These are phyloP conservation scores for Notothenia coriiceps DNA, from an alignment of 2,113 vertebrate genomes.

Conservation along the genomic window DNA sequence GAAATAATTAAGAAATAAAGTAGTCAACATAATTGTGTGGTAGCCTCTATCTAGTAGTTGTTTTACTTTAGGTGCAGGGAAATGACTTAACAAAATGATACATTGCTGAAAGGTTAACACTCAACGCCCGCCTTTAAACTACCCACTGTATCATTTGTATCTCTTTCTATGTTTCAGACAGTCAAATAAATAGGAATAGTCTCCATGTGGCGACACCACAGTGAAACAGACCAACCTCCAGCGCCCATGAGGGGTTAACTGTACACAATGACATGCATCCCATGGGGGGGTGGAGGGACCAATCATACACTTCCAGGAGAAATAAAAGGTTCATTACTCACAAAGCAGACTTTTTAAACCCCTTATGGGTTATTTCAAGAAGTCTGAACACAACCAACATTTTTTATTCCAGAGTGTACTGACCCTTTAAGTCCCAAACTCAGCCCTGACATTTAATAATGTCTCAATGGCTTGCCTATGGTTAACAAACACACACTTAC, in stretches of 20 bases:
- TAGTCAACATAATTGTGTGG: slow-evolving; percentile 45
- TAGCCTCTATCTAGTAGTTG: slow-evolving; percentile 50
- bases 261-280: slow-evolving; percentile 66
- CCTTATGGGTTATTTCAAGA: slow-evolving; percentile 9
- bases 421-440: slow-evolving; percentile 52
- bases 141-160: background rate
- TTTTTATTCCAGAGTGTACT: slow-evolving; percentile 33
- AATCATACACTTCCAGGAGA: slow-evolving; percentile 27
- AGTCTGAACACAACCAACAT: slow-evolving; percentile 50
- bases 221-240: slow-evolving; percentile 37
- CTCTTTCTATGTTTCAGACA: slow-evolving; percentile 12
- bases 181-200: slow-evolving; percentile 41
- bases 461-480: slow-evolving; percentile 42
- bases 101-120: slow-evolving; percentile 64
- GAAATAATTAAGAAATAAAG: slow-evolving; percentile 34
- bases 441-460: slow-evolving; percentile 47
- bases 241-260: slow-evolving; percentile 39
- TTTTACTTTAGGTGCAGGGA: background rate
- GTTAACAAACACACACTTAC: slow-evolving; percentile 25
- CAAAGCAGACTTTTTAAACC: slow-evolving; percentile 26
- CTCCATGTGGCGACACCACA: slow-evolving; percentile 37
- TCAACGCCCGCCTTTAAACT: slow-evolving; percentile 35
- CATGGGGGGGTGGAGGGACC: slow-evolving; percentile 22
- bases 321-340: slow-evolving; percentile 47
- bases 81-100: slow-evolving; percentile 14